Conservation (phyloP, 92 coral and sea anemone genomes). For the Siderastrea siderea region DNA sequence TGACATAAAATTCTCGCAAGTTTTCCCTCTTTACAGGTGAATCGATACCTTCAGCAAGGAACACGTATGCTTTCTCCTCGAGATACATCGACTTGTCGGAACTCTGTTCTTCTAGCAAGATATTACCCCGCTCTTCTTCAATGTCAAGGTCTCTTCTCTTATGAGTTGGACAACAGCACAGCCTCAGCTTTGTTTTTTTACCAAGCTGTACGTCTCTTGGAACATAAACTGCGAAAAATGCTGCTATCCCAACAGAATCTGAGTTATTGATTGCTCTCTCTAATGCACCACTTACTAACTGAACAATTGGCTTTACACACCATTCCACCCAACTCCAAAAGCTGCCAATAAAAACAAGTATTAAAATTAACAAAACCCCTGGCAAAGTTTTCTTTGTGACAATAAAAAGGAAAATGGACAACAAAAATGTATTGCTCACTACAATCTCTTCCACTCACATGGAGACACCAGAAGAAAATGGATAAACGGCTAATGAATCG, state of each 20-base stretch:
- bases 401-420: too few species aligned
- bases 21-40: background rate
- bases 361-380: too few species aligned
- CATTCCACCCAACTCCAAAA: constrained; percentile 39
- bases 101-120: constrained; percentile 5
- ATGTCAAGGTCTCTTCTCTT: background rate
- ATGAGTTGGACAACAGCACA: constrained; percentile 5
- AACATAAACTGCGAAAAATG: constrained; percentile 27
- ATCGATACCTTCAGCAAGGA: constrained; percentile 3
- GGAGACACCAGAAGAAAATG: too few species aligned
- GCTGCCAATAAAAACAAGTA: background rate
- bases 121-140: background rate
- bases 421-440: too few species aligned
- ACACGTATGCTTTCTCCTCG: constrained; percentile 9
- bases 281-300: background rate
- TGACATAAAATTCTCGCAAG: constrained; percentile 1
- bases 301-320: background rate
- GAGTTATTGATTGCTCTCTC: background rate
- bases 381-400: too few species aligned
- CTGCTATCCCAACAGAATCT: background rate
- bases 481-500: too few species aligned
- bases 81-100: background rate
- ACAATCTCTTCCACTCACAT: too few species aligned
- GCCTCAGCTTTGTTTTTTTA: background rate
- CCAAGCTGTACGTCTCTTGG: background rate